Evolutionary conservation across 2,888 invertebrate genomes (phyloP), one percentile per base, ranked within the genome.

Genomic region (Cheilosia vulpina): DNA sequence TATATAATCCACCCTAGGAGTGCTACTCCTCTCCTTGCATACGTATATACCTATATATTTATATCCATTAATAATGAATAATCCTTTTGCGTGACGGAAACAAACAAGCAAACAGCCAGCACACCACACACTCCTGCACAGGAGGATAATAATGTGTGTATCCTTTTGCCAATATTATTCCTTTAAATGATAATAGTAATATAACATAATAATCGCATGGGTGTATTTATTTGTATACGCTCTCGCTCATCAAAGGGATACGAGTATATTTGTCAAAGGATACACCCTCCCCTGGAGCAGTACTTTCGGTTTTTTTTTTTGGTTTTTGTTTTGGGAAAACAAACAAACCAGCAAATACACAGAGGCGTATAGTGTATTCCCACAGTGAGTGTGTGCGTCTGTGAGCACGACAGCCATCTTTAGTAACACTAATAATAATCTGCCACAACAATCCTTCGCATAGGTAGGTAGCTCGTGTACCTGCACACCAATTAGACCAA

Each of bases 111-210:
- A n/a, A 62, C 6, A 13, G 0, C 11, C 9, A 1, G 27, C 21
- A 34, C n/a, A 52, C 13, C 21, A 34, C n/a, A 52, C 13, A 65
- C 13, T 11, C 13, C 13, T 60, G 34, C 11, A 17, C 13, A 11
- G 1, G 19, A 52, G 63, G 50, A 50, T 65, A 52, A 38, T 53
- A 53, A 53, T 41, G 66, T 63, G 38, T 68, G 27, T 31, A 45
- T 62, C 68, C 45, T 21, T 69, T 69, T 45, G 31, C 68, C 19
- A 69, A 57, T 31, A 55, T 55, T 31, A 68, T 68, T 55, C 55
- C 68, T 69, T 57, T 57, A 34, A 69, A 69, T 69, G 57, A 69
- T 57, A 69, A 69, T 57, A 69, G 68, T 69, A 69, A 66, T 53
- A 66, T 38, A 34, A 45, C 68, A 68, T 55, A 68, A 68, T 69